Evolutionary conservation across 2,113 vertebrate species (phyloP), one percentile per base, ranked within the genome.

Genomic region (Phainopepla nitens): DNA sequence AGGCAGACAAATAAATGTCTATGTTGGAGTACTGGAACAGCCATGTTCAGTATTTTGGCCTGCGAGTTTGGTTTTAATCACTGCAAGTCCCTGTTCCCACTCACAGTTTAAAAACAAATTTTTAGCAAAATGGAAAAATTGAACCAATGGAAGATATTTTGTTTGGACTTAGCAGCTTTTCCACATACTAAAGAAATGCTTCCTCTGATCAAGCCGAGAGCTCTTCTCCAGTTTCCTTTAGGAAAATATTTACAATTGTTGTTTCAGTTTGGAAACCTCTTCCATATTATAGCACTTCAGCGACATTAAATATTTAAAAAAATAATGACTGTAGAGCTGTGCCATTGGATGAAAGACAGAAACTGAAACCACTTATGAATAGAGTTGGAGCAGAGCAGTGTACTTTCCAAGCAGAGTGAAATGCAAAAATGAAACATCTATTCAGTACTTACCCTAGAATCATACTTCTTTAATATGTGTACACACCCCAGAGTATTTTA

Each of bases 201-300:
- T 78, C 79, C 31, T 73, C 50, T 58, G 45, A 61, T 8, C 56
- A 44, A 75, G n/a, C 9, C 9, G 3, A 88, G 39, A 51, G 27
- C 23, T 94, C 53, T 79, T 66, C n/a, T 76, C 35, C 31, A 9
- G 35, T 70, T 90, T 86, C 51, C 64, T 93, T 94, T 90, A 94
- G 73, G 39, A 96, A 97, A 95, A 92, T 96, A 82, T 88, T 88
- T 96, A 73, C 75, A 77, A 18, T 68, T 88, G 60, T 86, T 85
- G 45, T 65, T 96, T 80, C 60, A 61, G 53, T 92, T 94, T 94
- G 77, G 80, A 95, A 95, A 83, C 35, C 45, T 83, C 44, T 88
- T 85, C 60, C 33, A 11, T 93, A 50, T 82, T 85, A 70, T 71
- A 75, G 64, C 79, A 66, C 62, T 95, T 93, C 85, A 88, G 47